Evolutionary conservation across 2,113 vertebrate species (phyloP), one percentile per base, ranked within the genome.

Genomic region (Philantomba maxwellii): DNA sequence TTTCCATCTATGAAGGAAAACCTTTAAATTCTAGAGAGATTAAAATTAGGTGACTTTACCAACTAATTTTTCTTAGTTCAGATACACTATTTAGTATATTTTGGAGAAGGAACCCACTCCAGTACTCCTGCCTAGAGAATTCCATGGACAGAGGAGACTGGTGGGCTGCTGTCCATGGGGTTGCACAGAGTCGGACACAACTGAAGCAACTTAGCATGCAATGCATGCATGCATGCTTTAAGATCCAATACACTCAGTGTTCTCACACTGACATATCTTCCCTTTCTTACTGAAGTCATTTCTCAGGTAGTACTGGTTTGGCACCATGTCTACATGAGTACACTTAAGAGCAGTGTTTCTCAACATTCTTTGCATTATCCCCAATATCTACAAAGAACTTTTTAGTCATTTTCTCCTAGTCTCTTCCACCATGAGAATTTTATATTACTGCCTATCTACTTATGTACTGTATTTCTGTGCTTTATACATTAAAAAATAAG

Each of bases 1-100:
- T 84, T 90, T 94, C 2, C 30, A 36, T 84, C 64, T 85, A 4
- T 43, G 75, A 90, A 85, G 47, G 36, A 93, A 95, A 78, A 55
- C 10, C 5, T 73, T 89, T 90, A 53, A 62, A 75, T 85, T 53
- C n/a, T 84, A 94, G 55, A 94, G 62, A 78, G 51, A 45, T 55
- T 57, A 47, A 66, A 80, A 64, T 66, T 9, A 66, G 47, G 45
- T 55, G 58, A 66, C 73, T 70, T 94, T 45, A 30, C 28, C 47
- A 64, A 45, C 21, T 90, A 28, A 53, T 62, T 64, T 73, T 85
- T 55, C 51, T 89, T n/a, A 85, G 43, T 85, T 85, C 64, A 49
- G 43, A 89, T 60, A 60, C 17, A 75, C 53, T 84, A 80, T 64
- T 80, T 80, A 49, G 81, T 64, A 45, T 73, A 25, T 39, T 70